A percentile compares a stretch with the other conserved stretches of the same genome.
These are phyloP conservation scores for Mixornis gularis DNA, from an alignment of 2,113 vertebrate species.

Conservation along the genomic window DNA sequence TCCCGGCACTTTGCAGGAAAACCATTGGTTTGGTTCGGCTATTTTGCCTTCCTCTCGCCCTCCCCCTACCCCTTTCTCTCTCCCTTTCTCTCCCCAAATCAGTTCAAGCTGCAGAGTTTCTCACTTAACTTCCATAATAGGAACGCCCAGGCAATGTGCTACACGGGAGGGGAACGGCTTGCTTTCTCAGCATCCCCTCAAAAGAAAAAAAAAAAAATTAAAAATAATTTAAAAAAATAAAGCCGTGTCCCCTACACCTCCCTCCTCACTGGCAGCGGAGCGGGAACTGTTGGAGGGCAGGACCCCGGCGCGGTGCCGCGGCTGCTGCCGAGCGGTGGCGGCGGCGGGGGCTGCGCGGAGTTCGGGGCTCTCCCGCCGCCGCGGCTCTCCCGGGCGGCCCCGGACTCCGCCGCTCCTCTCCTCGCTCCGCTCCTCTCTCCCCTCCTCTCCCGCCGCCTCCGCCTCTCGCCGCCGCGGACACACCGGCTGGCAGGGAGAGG, in stretches of 20 bases:
- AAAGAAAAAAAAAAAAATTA: neutral
- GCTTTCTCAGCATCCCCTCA: neutral
- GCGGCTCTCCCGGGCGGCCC: slow-evolving; percentile 7
- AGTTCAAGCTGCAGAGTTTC: slow-evolving; percentile 66
- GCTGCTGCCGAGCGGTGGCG: neutral
- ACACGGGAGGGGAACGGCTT: neutral
- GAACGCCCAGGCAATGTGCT: slow-evolving; percentile 52
- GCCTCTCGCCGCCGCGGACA: slow-evolving; percentile 25
- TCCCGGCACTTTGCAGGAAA: slow-evolving; percentile 60
- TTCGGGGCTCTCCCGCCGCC: neutral
- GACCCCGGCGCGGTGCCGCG: slow-evolving; percentile 8
- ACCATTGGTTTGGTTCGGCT: slow-evolving; percentile 51
- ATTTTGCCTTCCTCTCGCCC: slow-evolving; percentile 7
- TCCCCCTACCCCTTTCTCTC: slow-evolving; percentile 34
- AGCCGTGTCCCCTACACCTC: neutral
- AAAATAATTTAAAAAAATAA: too few species aligned
- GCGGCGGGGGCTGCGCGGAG: neutral
- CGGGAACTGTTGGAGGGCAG: slow-evolving; percentile 30
- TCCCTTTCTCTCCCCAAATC: slow-evolving; percentile 32
- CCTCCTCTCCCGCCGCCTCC: slow-evolving; percentile 15
- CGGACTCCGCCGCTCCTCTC: neutral
- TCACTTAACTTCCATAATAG: slow-evolving; percentile 71
- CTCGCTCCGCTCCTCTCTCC: slow-evolving; percentile 7
- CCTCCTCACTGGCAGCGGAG: slow-evolving; percentile 26
- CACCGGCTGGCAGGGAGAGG: slow-evolving; percentile 40